These are phyloP conservation scores for Linnaemya vulpina DNA, from an alignment of 2,888 invertebrate species.

Conservation along the genomic window DNA sequence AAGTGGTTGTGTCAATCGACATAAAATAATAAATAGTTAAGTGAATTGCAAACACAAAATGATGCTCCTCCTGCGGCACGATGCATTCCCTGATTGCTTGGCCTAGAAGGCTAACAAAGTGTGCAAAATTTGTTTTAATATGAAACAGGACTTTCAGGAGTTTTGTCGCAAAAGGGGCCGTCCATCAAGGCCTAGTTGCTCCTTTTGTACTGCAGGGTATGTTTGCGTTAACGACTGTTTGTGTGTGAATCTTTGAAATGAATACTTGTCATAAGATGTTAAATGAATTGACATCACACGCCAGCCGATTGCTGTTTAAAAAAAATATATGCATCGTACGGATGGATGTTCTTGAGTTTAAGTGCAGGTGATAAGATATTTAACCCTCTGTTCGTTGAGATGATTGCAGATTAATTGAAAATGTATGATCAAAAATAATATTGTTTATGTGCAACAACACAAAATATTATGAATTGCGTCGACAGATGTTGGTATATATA, in stretches of 20 bases:
- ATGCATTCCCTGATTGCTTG: too few species aligned
- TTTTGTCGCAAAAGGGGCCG: too few species aligned
- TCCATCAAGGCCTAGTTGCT: background rate
- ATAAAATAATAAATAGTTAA: too few species aligned
- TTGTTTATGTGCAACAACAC: background rate
- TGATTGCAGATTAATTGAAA: slow-evolving; percentile 36
- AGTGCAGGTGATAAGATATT: slow-evolving; percentile 52
- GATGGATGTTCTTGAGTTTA: slow-evolving; percentile 18
- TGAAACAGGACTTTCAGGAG: too few species aligned
- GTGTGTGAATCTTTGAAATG: slow-evolving; percentile 40
- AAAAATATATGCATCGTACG: slow-evolving; percentile 19
- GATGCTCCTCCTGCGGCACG: too few species aligned
- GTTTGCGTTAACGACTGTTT: slow-evolving; percentile 23
- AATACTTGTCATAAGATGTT: slow-evolving; percentile 69
- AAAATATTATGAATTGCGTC: slow-evolving; percentile 23
- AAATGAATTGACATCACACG: slow-evolving; percentile 64
- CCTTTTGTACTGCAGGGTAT: background rate
- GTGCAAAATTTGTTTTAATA: too few species aligned
- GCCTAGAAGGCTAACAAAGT: too few species aligned
- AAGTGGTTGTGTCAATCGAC: too few species aligned
- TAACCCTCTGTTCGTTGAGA: slow-evolving; percentile 39
- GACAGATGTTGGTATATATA: slow-evolving; percentile 21
- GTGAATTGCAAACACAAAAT: too few species aligned
- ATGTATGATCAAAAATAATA: slow-evolving; percentile 2
- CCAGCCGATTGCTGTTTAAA: slow-evolving; percentile 52